phyloP scores from a whole-genome alignment of 2,113 vertebrate genomes.

The Anoplopoma fimbria region DNA sequence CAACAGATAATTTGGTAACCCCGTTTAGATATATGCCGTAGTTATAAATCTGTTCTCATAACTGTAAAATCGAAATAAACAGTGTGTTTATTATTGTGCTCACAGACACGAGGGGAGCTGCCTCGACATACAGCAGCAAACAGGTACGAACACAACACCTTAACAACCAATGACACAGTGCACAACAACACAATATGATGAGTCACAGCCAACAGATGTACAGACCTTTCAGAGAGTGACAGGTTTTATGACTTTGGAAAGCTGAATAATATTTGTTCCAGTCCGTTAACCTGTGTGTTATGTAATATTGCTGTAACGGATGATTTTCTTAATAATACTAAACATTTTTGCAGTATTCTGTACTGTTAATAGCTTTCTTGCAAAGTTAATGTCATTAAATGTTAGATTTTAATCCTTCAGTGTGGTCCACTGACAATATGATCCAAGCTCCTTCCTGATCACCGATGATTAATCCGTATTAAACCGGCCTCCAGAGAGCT shows the following conservation, averaged over 20 bases:
- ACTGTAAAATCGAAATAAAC: background rate
- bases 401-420: no score
- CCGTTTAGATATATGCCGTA: background rate
- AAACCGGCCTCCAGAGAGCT: no score
- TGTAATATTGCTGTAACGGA: no score
- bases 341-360: no score
- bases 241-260: background rate
- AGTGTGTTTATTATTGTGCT: conserved; percentile 31
- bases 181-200: no score
- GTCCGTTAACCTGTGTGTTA: background rate
- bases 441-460: no score
- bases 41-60: background rate
- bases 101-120: conserved; percentile 52
- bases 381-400: no score
- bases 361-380: no score
- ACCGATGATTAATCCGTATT: no score
- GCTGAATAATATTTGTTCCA: background rate
- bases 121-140: background rate
- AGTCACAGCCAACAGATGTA: background rate
- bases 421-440: no score
- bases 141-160: conserved; percentile 60
- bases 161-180: no score
- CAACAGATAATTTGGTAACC: background rate
- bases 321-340: no score
- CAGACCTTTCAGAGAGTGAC: background rate